phyloP scores from a whole-genome alignment of 2,797 vertebrate genomes.

The Anguilla obscura region DNA sequence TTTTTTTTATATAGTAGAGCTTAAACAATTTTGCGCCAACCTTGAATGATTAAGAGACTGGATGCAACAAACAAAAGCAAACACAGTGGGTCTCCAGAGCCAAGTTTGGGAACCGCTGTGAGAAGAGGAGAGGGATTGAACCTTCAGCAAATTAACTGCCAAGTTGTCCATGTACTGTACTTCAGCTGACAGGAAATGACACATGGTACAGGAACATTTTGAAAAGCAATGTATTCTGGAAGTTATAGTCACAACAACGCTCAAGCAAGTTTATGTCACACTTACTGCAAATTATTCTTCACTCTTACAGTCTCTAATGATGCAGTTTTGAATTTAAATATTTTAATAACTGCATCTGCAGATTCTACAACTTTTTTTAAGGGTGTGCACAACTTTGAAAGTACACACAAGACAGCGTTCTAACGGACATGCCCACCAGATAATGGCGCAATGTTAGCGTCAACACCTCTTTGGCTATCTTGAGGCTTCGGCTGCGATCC shows the following conservation, averaged over 20 bases:
- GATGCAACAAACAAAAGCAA: neutral
- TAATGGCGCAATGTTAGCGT: neutral
- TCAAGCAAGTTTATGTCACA: neutral
- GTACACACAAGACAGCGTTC: neutral
- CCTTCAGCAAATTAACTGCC: neutral
- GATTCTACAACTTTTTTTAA: neutral
- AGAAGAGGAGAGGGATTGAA: neutral
- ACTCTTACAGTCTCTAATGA: neutral
- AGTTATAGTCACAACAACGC: neutral
- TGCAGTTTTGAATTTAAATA: neutral
- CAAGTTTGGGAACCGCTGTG: neutral
- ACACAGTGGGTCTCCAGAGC: neutral
- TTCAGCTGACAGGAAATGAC: neutral
- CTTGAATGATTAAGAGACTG: neutral
- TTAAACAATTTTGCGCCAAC: neutral
- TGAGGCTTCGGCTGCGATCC: neutral
- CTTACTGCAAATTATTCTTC: neutral
- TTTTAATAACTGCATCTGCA: neutral
- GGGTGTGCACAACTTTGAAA: neutral
- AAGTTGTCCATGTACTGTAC: neutral
- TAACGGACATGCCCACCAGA: neutral
- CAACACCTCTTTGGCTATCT: neutral
- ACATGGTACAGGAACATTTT: neutral
- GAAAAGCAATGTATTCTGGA: neutral
- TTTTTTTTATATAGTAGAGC: neutral